A percentile compares a stretch with the other conserved stretches of the same genome.
phyloP scores from a whole-genome alignment of 2,888 invertebrate species.

The Pseudanteris insignis region DNA sequence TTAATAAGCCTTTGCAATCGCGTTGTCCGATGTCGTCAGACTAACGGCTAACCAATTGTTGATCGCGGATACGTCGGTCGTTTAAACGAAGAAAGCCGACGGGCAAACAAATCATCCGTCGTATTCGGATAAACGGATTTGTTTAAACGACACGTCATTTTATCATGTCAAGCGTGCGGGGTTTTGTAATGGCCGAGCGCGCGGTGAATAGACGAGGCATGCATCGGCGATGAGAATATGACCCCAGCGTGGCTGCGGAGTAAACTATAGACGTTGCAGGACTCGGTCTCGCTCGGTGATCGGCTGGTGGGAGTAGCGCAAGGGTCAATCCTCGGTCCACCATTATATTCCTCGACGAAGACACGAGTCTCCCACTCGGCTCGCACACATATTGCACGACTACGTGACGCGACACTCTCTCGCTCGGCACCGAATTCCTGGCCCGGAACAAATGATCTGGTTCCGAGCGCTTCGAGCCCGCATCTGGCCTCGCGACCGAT shows the following conservation, averaged over 20 bases:
- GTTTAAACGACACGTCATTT: constrained; percentile 25
- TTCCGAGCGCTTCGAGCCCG: too few relatives aligned
- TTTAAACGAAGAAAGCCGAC: too few relatives aligned
- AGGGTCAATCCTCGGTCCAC: constrained; percentile 64
- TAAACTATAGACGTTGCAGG: constrained; percentile 39
- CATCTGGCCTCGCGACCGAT: too few relatives aligned
- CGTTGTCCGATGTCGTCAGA: too few relatives aligned
- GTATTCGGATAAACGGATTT: constrained; percentile 31
- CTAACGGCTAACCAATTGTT: too few relatives aligned
- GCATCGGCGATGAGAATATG: constrained; percentile 63
- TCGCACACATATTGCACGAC: constrained; percentile 30
- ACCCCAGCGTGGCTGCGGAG: constrained; percentile 53
- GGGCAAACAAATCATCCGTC: constrained; percentile 26
- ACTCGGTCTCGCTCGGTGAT: constrained; percentile 34
- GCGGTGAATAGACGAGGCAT: constrained; percentile 39
- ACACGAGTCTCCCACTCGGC: constrained; percentile 37
- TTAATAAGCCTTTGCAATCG: too few relatives aligned
- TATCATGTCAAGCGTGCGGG: constrained; percentile 29
- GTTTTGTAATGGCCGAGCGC: constrained; percentile 37
- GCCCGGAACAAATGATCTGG: constrained; percentile 21
- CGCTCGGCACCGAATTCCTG: constrained; percentile 18
- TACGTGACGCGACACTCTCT: constrained; percentile 25
- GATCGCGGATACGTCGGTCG: too few relatives aligned
- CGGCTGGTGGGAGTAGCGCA: constrained; percentile 64
- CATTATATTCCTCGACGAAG: constrained; percentile 50